These are phyloP conservation scores for Diarsia mendica DNA, from an alignment of 2,888 invertebrate species.

Conservation along the genomic window DNA sequence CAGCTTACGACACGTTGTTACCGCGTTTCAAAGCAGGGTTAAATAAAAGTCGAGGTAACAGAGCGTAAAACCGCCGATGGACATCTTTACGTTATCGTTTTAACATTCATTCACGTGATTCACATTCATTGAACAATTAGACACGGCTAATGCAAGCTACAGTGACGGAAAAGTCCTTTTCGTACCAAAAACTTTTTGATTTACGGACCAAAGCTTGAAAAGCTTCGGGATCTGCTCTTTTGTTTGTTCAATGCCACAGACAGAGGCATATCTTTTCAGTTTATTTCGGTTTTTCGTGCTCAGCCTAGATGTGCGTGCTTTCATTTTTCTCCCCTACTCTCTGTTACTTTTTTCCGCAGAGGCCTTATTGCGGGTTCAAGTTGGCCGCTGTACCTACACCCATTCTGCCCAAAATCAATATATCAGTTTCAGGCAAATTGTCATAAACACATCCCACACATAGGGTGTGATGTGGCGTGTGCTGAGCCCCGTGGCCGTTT, in stretches of 20 bases:
- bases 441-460: neutral
- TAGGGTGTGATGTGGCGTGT: too few species aligned
- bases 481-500: too few species aligned
- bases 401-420: too few species aligned
- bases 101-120: conserved; percentile 11
- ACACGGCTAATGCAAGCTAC: neutral
- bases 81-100: conserved; percentile 8
- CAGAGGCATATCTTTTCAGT: neutral
- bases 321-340: neutral
- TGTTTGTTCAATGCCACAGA: neutral
- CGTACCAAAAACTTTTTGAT: conserved; percentile 2
- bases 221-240: neutral
- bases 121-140: conserved; percentile 30
- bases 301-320: neutral
- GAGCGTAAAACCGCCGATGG: neutral
- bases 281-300: neutral
- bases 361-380: too few species aligned
- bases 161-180: conserved; percentile 9
- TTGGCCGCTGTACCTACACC: too few species aligned
- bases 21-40: neutral
- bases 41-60: conserved; percentile 8
- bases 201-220: neutral
- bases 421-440: neutral
- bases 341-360: neutral
- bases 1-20: neutral